Percentiles rank a stretch among this genome's conserved stretches.
Evolutionary conservation across 1,140 invertebrate genomes (phyloP).

Genomic region (Lysiphlebus fabarum): DNA sequence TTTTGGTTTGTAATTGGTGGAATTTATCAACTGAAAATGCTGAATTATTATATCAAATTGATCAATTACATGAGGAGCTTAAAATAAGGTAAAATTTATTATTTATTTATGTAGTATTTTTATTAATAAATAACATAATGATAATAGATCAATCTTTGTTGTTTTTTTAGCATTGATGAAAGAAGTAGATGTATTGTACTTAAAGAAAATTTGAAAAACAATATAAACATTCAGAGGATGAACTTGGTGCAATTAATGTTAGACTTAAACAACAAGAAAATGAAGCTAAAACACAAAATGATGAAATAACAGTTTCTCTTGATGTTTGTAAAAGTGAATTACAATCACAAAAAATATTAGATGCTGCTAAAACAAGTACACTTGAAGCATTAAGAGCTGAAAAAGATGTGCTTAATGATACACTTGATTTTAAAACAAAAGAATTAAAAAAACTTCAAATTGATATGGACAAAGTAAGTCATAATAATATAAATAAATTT

Average conservation of each 20-base stretch:
- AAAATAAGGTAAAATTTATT: conserved; percentile 48
- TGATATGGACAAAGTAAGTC: conserved; percentile 40
- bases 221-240: conserved; percentile 37
- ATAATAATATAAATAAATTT: neutral
- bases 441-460: conserved; percentile 45
- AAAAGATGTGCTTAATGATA: conserved; percentile 40
- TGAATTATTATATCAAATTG: conserved; percentile 52
- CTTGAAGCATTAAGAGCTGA: conserved; percentile 48
- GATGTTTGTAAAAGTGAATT: conserved; percentile 47
- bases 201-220: conserved; percentile 36
- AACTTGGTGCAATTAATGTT: conserved; percentile 39
- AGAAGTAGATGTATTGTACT: conserved; percentile 47
- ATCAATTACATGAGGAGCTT: conserved; percentile 52
- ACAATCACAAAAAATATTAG: conserved; percentile 48
- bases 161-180: conserved; percentile 44
- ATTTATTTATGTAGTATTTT: neutral
- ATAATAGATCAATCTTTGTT: conserved; percentile 6
- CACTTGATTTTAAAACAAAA: conserved; percentile 40
- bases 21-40: conserved; percentile 53
- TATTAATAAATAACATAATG: conserved; percentile 6
- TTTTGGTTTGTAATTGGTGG: conserved; percentile 57
- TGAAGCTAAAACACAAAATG: conserved; percentile 37
- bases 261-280: conserved; percentile 37
- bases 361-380: conserved; percentile 42
- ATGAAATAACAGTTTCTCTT: conserved; percentile 38